Percentiles rank a stretch among this genome's conserved stretches.
Conservation (phyloP, 2,113 vertebrate species). For the Ginglymostoma cirratum region DNA sequence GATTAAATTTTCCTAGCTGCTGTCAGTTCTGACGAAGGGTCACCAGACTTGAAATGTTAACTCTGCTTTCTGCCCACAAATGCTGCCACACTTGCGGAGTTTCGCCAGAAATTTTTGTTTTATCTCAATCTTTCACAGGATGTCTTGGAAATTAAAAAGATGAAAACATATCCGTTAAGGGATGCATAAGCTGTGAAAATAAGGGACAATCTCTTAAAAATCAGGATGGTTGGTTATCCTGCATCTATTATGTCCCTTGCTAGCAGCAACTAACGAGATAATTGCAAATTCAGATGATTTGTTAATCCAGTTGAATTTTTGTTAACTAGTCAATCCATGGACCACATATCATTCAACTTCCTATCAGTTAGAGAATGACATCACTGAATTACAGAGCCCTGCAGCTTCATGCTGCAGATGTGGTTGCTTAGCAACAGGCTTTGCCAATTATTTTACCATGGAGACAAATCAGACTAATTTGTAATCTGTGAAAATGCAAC, state of each 20-base stretch:
- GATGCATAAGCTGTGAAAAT: neutral
- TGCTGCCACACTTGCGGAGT: no score
- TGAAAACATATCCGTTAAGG: neutral
- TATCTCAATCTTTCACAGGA: neutral
- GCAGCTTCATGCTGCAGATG: constrained; percentile 62
- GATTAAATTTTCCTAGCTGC: no score
- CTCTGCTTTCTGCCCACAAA: no score
- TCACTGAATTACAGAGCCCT: constrained; percentile 60
- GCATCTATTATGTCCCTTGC: constrained; percentile 37
- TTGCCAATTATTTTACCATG: constrained; percentile 72
- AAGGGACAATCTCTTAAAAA: neutral
- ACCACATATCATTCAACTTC: constrained; percentile 47
- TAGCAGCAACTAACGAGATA: constrained; percentile 52
- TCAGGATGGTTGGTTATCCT: neutral
- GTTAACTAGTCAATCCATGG: neutral
- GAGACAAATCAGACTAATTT: constrained; percentile 65
- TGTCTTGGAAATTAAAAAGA: neutral
- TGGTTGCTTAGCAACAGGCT: constrained; percentile 85
- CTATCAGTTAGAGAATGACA: constrained; percentile 59
- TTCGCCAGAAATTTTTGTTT: no score
- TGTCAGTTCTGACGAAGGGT: no score
- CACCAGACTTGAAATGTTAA: no score
- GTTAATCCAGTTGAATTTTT: neutral
- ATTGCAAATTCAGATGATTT: constrained; percentile 43
- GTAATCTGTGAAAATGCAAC: constrained; percentile 58